Evolutionary conservation across 2,888 invertebrate species (phyloP), one percentile per base, ranked within the genome.

Genomic region (Drosophila koepferae): DNA sequence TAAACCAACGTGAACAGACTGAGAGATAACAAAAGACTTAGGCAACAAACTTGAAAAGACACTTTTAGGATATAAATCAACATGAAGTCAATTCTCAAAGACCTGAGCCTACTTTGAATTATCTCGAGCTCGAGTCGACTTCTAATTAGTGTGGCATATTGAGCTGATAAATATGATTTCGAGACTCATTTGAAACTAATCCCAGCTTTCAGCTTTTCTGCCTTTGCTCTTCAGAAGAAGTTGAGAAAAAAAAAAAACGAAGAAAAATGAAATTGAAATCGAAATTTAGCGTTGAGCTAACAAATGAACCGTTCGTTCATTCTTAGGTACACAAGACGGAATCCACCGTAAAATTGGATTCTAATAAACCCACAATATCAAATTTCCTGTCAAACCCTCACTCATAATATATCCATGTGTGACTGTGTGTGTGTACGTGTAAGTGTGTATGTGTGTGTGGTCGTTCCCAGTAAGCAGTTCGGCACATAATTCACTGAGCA

Each of bases 401-500:
- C 60, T 46, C 65, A 67, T 46, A 59, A 55, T 43, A 48, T 44
- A 61, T 49, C 43, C 48, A 69, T 62, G 31, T 28, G 23, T 44
- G 3, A 41, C n/a, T 51, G 16, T 64, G 12, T 59, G 31, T 78
- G 59, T 70, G n/a, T n/a, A n/a, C n/a, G 59, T 81, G 58, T 78
- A 20, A 2, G 34, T 80, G 56, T 74, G 60, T 79, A 46, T 82
- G 81, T 80, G 80, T 78, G 84, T 85, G 81, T 78, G 86, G 84
- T 84, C 80, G 76, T 73, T 80, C 70, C 58, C 78, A 82, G 82
- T 84, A 85, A 85, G 83, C 86, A 79, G 84, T 85, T 86, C 84
- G 84, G 79, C 84, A 86, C 84, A 86, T 85, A 86, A 86, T 86
- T 85, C 84, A 86, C 82, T 82, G 82, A 82, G 69, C 86, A 85